Percentiles rank a stretch among this genome's conserved stretches.
Evolutionary conservation across 2,113 vertebrate species (phyloP).

Genomic region (Anthoscopus minutus): DNA sequence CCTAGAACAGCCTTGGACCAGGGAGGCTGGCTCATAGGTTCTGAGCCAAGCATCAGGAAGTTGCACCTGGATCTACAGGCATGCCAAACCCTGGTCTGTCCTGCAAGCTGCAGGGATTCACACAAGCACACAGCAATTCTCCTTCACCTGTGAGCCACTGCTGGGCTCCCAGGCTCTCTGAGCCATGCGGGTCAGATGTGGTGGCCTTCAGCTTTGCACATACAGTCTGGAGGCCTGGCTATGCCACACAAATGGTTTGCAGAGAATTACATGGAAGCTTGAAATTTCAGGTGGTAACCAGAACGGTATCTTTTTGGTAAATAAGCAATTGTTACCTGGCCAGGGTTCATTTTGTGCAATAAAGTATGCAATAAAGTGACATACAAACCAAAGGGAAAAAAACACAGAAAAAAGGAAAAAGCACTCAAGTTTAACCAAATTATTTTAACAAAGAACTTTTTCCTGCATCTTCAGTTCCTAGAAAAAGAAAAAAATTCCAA

Average conservation of each 20-base stretch:
- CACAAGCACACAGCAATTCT: background rate
- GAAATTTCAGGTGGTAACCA: background rate
- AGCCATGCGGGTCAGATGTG: background rate
- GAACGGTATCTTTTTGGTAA: background rate
- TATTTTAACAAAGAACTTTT: background rate
- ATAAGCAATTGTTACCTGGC: background rate
- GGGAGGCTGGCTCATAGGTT: background rate
- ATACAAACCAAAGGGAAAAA: background rate
- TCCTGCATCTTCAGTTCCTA: background rate
- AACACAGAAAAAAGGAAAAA: background rate
- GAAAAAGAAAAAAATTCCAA: background rate
- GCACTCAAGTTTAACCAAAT: background rate
- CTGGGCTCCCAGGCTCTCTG: background rate
- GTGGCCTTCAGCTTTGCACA: background rate
- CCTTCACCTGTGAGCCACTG: background rate
- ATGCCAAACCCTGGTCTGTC: background rate
- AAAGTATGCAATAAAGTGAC: background rate
- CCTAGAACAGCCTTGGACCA: background rate
- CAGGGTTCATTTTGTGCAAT: background rate
- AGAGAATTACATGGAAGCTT: rapidly evolving
- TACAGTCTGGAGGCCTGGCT: background rate
- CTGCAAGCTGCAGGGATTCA: background rate
- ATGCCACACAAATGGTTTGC: background rate
- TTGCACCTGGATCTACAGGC: background rate
- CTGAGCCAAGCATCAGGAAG: background rate